These are phyloP conservation scores for Takifugu rubripes DNA, from an alignment of 2,797 vertebrate species.

Conservation along the genomic window DNA sequence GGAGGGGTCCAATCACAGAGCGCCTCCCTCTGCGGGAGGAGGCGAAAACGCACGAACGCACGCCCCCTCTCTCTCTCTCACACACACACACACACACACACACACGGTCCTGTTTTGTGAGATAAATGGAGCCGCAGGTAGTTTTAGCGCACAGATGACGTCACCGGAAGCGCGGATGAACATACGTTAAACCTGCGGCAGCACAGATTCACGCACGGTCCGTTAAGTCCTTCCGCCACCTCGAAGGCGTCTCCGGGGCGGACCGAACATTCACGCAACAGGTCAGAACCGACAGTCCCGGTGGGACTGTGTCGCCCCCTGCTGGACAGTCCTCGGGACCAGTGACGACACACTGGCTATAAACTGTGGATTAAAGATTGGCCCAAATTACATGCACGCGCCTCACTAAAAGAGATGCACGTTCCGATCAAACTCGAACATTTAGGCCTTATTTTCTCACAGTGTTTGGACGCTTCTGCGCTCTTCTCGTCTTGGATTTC, in stretches of 20 bases:
- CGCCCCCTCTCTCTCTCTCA: conserved; percentile 9
- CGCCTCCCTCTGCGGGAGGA: not conserved
- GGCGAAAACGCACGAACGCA: not conserved
- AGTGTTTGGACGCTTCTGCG: too few relatives aligned
- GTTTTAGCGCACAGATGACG: not conserved
- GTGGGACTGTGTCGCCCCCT: conserved; percentile 55
- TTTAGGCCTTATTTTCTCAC: too few relatives aligned
- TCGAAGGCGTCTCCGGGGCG: not conserved
- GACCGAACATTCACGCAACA: conserved; percentile 1
- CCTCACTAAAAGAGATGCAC: too few relatives aligned
- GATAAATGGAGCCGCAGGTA: too few relatives aligned
- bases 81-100: not conserved
- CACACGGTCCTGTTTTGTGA: not conserved
- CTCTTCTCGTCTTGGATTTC: too few relatives aligned
- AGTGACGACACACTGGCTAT: not conserved
- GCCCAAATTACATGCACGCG: too few relatives aligned
- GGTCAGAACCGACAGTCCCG: not conserved
- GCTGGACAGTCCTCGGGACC: conserved; percentile 46
- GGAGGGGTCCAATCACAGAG: conserved; percentile 47
- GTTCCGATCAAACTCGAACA: too few relatives aligned
- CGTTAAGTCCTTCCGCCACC: not conserved
- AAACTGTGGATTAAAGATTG: not conserved
- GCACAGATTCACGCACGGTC: not conserved
- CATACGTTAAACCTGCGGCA: not conserved
- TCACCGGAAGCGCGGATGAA: not conserved